Evolutionary conservation across 2,797 vertebrate genomes (phyloP).

Genomic region (Tiaroga cobitis): DNA sequence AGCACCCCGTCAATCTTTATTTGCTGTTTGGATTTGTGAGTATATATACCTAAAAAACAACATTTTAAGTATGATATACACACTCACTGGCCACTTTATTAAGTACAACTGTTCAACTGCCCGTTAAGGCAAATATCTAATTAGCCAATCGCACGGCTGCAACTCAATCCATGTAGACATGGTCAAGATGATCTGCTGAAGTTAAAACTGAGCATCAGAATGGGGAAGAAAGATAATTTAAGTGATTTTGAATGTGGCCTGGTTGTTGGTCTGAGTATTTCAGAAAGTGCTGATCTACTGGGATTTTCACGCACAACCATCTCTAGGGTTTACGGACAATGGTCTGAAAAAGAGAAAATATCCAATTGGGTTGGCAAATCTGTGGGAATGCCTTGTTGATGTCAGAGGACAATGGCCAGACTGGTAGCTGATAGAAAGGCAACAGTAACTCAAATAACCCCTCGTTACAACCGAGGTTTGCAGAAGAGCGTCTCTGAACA

Average conservation of each 20-base stretch:
- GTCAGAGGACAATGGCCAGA: neutral
- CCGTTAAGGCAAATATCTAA: neutral
- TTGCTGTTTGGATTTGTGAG: constrained; percentile 93
- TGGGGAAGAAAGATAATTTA: neutral
- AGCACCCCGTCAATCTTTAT: constrained; percentile 92
- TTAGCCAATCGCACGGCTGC: neutral
- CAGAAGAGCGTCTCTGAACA: too few species aligned
- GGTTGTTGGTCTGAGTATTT: too few species aligned
- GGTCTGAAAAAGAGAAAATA: too few species aligned
- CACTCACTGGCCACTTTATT: neutral
- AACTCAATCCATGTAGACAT: neutral
- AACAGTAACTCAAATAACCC: too few species aligned
- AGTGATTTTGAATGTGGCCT: too few species aligned
- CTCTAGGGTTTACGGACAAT: too few species aligned
- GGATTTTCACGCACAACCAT: too few species aligned
- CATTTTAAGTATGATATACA: neutral
- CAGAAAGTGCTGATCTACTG: too few species aligned
- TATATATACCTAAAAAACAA: constrained; percentile 53
- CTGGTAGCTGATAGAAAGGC: neutral
- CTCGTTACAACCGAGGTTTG: too few species aligned
- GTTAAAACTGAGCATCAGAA: neutral
- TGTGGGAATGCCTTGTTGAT: neutral
- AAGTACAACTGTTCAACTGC: neutral
- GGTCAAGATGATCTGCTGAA: neutral
- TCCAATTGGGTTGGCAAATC: too few species aligned